These are phyloP conservation scores for Otolemur garnettii DNA, from an alignment of 2,113 vertebrate genomes.

Conservation along the genomic window DNA sequence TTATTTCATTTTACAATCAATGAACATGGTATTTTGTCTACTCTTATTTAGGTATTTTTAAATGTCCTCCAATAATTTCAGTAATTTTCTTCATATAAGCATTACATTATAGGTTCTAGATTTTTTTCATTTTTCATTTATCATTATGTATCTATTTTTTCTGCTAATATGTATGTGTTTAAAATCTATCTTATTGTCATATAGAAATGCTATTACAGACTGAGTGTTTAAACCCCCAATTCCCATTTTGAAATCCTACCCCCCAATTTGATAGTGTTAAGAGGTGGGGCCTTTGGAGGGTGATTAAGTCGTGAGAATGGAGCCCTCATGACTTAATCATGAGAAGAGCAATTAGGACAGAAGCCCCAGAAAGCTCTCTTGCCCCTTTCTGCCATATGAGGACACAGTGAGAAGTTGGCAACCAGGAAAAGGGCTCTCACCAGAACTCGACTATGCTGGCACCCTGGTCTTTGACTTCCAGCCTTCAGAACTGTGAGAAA, in stretches of 20 bases:
- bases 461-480: too few species aligned
- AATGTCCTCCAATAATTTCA: not conserved
- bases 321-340: too few species aligned
- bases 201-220: too few species aligned
- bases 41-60: not conserved
- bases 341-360: too few species aligned
- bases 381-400: not conserved
- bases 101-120: not conserved
- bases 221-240: too few species aligned
- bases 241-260: too few species aligned
- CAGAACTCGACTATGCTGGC: too few species aligned
- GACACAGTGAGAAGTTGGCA: not conserved
- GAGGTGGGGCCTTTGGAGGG: too few species aligned
- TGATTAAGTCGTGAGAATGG: too few species aligned
- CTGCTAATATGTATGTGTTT: not conserved
- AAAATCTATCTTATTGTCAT: not conserved
- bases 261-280: too few species aligned
- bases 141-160: constrained; percentile 17
- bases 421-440: too few species aligned
- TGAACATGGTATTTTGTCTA: not conserved
- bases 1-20: not conserved
- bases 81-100: not conserved
- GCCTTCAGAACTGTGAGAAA: not conserved
- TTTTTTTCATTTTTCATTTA: not conserved
- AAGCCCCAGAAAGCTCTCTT: too few species aligned